Evolutionary conservation across 1,140 invertebrate species (phyloP).

Genomic region (Atta cephalotes): DNA sequence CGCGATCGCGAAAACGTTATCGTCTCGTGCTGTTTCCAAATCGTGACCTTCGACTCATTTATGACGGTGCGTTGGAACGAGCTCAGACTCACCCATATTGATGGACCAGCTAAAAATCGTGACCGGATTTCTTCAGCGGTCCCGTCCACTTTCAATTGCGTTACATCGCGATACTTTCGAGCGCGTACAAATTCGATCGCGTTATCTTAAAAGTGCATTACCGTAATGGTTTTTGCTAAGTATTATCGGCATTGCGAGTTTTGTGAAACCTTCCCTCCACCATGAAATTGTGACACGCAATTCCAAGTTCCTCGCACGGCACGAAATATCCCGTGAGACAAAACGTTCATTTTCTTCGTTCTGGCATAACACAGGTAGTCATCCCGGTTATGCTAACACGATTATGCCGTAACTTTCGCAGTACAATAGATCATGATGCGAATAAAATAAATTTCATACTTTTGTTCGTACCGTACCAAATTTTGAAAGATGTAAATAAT

Average conservation of each 20-base stretch:
- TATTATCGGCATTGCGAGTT: slow-evolving; percentile 18
- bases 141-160: slow-evolving; percentile 23
- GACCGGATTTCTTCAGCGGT: slow-evolving; percentile 39
- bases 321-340: slow-evolving; percentile 32
- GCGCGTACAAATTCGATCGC: slow-evolving; percentile 2
- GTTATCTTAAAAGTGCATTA: slow-evolving; percentile 45
- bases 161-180: slow-evolving; percentile 58
- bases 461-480: background rate
- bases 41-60: slow-evolving; percentile 65
- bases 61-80: slow-evolving; percentile 8
- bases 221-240: slow-evolving; percentile 34
- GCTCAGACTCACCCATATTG: background rate
- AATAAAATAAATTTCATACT: slow-evolving; percentile 3
- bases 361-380: slow-evolving; percentile 1
- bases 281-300: slow-evolving; percentile 29
- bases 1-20: slow-evolving; percentile 28
- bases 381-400: slow-evolving; percentile 20
- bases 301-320: background rate
- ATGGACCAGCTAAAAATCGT: slow-evolving; percentile 16
- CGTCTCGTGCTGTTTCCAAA: slow-evolving; percentile 50
- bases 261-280: background rate
- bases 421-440: slow-evolving; percentile 20
- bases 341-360: slow-evolving; percentile 32
- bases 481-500: slow-evolving; percentile 9
- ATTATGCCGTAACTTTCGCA: slow-evolving; percentile 23